Evolutionary conservation across 2,888 invertebrate genomes (phyloP), one percentile per base, ranked within the genome.

Genomic region (Aleiodes leptofemur): DNA sequence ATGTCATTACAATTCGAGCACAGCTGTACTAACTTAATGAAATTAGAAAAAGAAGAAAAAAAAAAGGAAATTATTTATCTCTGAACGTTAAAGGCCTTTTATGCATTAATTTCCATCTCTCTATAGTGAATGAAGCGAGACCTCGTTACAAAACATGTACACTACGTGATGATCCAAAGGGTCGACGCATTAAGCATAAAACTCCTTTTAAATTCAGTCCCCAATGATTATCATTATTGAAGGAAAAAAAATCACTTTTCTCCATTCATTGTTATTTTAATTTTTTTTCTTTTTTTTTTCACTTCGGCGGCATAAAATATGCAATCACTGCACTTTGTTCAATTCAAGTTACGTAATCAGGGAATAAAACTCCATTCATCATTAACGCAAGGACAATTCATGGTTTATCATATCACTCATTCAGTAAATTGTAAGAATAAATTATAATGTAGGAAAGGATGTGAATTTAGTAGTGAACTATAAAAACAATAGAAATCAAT

Each of bases 261-360:
- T 23, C 23, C 13, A 43, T 64, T 43, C 64, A 43, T 43, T n/a
- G 9, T 55, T 43, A 16, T 16, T 55, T 13, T 14, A 16, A 55
- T 55, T 14, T 55, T 14, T 55, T 23, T 23, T 2, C 23, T 2
- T 2, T 23, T 55, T 4, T 55, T 16, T 16, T 55, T 11, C 14
- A 64, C 64, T n/a, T 64, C 11, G 64, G 23, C 23, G 16, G 16
- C 16, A 23, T 14, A 48, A 64, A 64, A 64, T 43, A 23, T n/a
- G 43, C 64, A 64, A 64, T 64, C 64, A 43, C 43, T n/a, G 64
- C 64, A 64, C n/a, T 64, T 64, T 48, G 48, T 43, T 48, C 48
- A 43, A 48, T 48, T 64, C 64, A 8, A 48, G 64, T 11, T 43
- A 64, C 43, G 64, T 64, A 64, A 64, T 43, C 16, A 43, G 43